A percentile compares a stretch with the other conserved stretches of the same genome.
phyloP scores from a whole-genome alignment of 35 echinoderm and acorn worm genomes.

The Lytechinus variegatus region DNA sequence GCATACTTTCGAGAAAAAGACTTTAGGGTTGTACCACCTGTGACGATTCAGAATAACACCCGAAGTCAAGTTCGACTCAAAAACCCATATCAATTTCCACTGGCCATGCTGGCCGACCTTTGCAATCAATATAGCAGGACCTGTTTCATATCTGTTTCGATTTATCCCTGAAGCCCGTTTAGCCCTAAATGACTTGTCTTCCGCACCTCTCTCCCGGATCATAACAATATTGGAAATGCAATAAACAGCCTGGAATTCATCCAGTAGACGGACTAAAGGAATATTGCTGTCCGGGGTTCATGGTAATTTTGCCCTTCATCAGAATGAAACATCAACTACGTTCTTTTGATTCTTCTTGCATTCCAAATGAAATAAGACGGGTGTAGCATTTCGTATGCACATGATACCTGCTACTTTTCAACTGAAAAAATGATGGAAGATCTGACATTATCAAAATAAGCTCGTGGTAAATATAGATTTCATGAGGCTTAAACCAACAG shows the following conservation, averaged over 20 bases:
- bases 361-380: not conserved
- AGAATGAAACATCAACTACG: not conserved
- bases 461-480: not conserved
- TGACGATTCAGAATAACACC: not conserved
- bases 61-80: not conserved
- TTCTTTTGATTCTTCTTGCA: not conserved
- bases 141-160: not conserved
- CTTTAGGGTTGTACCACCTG: not conserved
- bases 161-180: slow-evolving; percentile 2
- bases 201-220: not conserved
- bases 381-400: not conserved
- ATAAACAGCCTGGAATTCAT: slow-evolving; percentile 5
- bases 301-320: not conserved
- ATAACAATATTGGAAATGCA: slow-evolving; percentile 11
- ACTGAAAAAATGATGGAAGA: not conserved
- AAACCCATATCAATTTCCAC: slow-evolving; percentile 40
- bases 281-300: not conserved
- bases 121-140: not conserved
- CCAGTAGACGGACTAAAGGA: not conserved
- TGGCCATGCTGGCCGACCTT: not conserved
- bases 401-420: not conserved
- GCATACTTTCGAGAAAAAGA: not conserved
- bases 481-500: not conserved
- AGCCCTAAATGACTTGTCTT: slow-evolving; percentile 6
- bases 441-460: not conserved